Percentiles rank a stretch among this genome's conserved stretches.
These are phyloP conservation scores for Sinodicranocentrus sp. DNA, from an alignment of 2,888 invertebrate genomes.

Conservation along the genomic window DNA sequence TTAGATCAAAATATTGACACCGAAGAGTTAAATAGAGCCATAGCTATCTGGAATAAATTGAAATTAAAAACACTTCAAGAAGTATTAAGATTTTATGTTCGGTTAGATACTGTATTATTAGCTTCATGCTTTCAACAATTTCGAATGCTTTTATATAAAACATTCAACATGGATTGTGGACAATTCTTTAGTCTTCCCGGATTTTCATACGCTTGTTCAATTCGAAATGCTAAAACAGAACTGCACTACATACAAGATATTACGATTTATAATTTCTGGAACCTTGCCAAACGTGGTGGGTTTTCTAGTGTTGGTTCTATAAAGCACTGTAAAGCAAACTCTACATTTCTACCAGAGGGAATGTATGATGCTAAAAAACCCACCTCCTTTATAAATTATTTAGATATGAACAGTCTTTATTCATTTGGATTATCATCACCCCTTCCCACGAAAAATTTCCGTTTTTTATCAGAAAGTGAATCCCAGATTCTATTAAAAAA, in stretches of 20 bases:
- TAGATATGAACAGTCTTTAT: slow-evolving; percentile 10
- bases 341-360: not conserved
- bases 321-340: not conserved
- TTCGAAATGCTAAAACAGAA: not conserved
- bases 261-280: not conserved
- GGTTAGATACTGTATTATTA: not conserved
- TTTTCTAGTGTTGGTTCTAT: not conserved
- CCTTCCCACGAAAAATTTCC: not conserved
- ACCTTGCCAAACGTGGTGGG: not conserved
- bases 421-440: not conserved
- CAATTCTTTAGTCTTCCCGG: not conserved
- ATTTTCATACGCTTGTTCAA: not conserved
- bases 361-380: slow-evolving; percentile 5
- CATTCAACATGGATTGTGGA: not conserved
- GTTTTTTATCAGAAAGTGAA: not conserved
- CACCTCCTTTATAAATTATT: not conserved
- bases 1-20: not conserved
- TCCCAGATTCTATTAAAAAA: not conserved
- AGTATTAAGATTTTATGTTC: not conserved
- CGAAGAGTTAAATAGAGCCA: not conserved
- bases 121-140: not conserved
- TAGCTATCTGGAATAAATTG: not conserved
- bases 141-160: not conserved
- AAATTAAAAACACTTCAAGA: not conserved
- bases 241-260: not conserved